Evolutionary conservation across 2,888 invertebrate genomes (phyloP).

Genomic region (Sesia bembeciformis): DNA sequence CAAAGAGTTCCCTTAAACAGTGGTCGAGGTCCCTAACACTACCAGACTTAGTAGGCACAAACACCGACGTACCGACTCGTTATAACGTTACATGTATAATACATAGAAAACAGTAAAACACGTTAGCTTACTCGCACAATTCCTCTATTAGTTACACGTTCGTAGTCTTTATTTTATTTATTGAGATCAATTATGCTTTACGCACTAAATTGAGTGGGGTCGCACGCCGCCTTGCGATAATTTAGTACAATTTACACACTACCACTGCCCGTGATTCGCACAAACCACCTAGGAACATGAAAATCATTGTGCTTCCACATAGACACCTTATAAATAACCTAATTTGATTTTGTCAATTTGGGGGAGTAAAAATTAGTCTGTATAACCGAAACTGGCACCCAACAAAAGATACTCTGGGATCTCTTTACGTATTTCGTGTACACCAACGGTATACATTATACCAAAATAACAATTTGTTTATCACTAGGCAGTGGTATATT

Average conservation of each 20-base stretch:
- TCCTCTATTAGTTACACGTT: conserved; percentile 55
- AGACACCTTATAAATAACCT: background rate
- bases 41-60: conserved; percentile 68
- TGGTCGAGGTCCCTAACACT: conserved; percentile 46
- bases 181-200: conserved; percentile 69
- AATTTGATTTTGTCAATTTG: too few relatives aligned
- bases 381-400: too few relatives aligned
- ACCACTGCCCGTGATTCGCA: conserved; percentile 15
- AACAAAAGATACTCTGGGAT: too few relatives aligned
- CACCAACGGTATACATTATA: too few relatives aligned
- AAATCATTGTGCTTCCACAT: background rate
- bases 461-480: too few relatives aligned
- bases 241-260: conserved; percentile 6
- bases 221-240: conserved; percentile 30
- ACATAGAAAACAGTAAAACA: conserved; percentile 67
- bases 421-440: too few relatives aligned
- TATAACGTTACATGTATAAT: conserved; percentile 46
- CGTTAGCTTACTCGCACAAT: conserved; percentile 61
- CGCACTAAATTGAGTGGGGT: conserved; percentile 38
- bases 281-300: conserved; percentile 22
- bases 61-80: conserved; percentile 52
- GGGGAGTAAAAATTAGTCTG: too few relatives aligned
- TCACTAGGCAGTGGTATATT: background rate
- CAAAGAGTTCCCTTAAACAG: conserved; percentile 50
- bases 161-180: conserved; percentile 63